Evolutionary conservation across 2,888 invertebrate species (phyloP).

Genomic region (Melikaiella ostensackeni): DNA sequence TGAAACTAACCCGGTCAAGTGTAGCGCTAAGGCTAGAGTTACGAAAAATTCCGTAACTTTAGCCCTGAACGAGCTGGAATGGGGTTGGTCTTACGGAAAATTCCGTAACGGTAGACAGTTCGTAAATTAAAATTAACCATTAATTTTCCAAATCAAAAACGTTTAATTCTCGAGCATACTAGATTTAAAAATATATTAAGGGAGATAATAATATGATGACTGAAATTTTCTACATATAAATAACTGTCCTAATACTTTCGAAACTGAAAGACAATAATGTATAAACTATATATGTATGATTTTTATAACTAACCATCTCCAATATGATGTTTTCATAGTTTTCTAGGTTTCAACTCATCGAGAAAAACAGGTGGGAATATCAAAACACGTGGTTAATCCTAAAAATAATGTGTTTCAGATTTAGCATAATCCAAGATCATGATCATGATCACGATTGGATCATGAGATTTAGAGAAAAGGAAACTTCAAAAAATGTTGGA

Average conservation of each 20-base stretch:
- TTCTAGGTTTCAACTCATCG: constrained; percentile 42
- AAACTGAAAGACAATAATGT: constrained; percentile 42
- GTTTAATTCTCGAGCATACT: no score
- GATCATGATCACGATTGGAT: no score
- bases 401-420: constrained; percentile 46
- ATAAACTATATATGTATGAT: background rate
- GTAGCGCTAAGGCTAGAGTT: no score
- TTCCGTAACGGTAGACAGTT: no score
- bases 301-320: constrained; percentile 53
- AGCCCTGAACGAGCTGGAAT: no score
- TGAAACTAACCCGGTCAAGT: no score
- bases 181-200: background rate
- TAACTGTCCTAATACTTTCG: constrained; percentile 43
- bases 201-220: background rate
- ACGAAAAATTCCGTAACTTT: no score
- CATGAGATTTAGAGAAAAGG: background rate
- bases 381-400: constrained; percentile 53
- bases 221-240: background rate
- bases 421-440: no score
- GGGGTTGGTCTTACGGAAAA: no score
- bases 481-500: background rate
- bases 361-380: constrained; percentile 49
- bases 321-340: constrained; percentile 53
- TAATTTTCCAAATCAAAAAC: no score
- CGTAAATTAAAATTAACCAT: no score